Evolutionary conservation across 2,113 vertebrate species (phyloP).

Genomic region (Colistium nudipinnis): DNA sequence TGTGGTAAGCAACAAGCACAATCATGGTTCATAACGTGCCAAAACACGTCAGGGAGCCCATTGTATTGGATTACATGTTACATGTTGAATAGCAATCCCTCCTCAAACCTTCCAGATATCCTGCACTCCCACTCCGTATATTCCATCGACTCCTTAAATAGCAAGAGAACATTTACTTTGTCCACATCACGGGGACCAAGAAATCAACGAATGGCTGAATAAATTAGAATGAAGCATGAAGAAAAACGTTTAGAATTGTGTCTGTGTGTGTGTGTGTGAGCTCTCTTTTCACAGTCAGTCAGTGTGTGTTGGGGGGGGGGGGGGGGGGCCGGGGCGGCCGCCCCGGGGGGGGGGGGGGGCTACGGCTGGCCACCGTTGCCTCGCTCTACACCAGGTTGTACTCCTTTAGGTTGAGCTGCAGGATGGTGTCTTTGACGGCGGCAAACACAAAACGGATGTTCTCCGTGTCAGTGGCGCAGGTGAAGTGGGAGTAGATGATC

Average conservation of each 20-base stretch:
- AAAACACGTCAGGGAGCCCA: no score
- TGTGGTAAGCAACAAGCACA: slow-evolving; percentile 36
- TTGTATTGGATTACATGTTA: no score
- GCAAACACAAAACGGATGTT: slow-evolving; percentile 96
- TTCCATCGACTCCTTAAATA: slow-evolving; percentile 86
- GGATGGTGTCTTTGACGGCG: slow-evolving; percentile 96
- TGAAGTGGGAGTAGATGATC: slow-evolving; percentile 98
- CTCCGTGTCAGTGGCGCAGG: slow-evolving; percentile 96
- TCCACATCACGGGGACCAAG: slow-evolving; percentile 83
- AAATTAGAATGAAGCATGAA: slow-evolving; percentile 94
- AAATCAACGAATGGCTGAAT: slow-evolving; percentile 88
- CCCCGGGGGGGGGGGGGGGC: no score
- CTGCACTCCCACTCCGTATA: slow-evolving; percentile 31
- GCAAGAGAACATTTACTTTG: slow-evolving; percentile 87
- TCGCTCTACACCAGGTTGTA: slow-evolving; percentile 90
- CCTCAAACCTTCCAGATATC: neutral
- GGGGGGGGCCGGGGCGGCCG: no score
- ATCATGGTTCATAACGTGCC: slow-evolving; percentile 8
- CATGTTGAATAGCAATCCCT: slow-evolving; percentile 79
- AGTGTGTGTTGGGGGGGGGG: no score
- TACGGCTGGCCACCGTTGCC: no score
- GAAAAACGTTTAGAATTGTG: slow-evolving; percentile 69
- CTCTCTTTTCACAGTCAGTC: slow-evolving; percentile 82
- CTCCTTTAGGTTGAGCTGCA: slow-evolving; percentile 95
- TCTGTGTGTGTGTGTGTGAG: slow-evolving; percentile 40